These are phyloP conservation scores for Endotricha flammealis DNA, from an alignment of 2,888 invertebrate genomes.

Conservation along the genomic window DNA sequence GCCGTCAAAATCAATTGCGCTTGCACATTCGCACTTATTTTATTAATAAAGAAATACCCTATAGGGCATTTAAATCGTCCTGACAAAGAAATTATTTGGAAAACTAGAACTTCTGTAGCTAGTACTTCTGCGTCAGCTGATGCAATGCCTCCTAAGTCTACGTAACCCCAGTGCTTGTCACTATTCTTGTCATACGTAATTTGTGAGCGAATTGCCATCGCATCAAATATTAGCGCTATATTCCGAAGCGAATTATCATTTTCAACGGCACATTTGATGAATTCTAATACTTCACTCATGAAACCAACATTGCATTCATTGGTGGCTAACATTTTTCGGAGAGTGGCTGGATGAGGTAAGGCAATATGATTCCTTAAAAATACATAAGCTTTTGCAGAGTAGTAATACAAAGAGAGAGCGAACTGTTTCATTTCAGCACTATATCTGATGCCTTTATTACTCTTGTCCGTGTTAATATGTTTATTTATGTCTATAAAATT, in stretches of 20 bases:
- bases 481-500: neutral
- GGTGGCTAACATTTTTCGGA: slow-evolving; percentile 9
- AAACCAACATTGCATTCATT: slow-evolving; percentile 18
- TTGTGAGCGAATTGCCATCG: slow-evolving; percentile 15
- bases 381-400: neutral
- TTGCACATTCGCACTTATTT: slow-evolving; percentile 13
- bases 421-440: neutral
- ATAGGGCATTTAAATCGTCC: slow-evolving; percentile 20
- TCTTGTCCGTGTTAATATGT: neutral
- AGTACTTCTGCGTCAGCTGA: slow-evolving; percentile 9
- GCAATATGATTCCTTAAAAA: no score
- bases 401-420: neutral
- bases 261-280: slow-evolving; percentile 10
- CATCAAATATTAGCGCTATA: slow-evolving; percentile 18
- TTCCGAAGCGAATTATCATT: slow-evolving; percentile 9
- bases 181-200: slow-evolving; percentile 12
- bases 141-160: slow-evolving; percentile 20
- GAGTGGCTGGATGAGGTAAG: neutral
- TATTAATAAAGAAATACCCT: slow-evolving; percentile 21
- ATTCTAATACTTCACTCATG: slow-evolving; percentile 14
- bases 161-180: slow-evolving; percentile 17
- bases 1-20: slow-evolving; percentile 14
- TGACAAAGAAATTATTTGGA: slow-evolving; percentile 19
- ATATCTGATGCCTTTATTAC: neutral
- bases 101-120: slow-evolving; percentile 17